phyloP scores from a whole-genome alignment of 2,888 invertebrate species.

The Junonia oenone region DNA sequence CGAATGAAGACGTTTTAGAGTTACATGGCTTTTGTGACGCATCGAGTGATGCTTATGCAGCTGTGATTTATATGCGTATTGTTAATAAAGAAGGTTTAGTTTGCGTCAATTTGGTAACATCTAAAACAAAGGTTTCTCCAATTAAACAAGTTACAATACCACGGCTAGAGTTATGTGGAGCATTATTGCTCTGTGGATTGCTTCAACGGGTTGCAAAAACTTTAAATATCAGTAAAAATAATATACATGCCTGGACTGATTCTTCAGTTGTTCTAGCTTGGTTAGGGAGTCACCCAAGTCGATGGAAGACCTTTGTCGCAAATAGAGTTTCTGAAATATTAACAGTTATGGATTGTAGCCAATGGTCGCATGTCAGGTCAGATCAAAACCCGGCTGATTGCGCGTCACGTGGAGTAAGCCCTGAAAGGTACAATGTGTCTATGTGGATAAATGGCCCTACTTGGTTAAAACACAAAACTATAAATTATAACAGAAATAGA shows the following conservation, averaged over 20 bases:
- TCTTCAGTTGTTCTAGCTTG: conserved; percentile 25
- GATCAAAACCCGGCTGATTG: neutral
- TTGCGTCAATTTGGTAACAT: too few species aligned
- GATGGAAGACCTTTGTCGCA: too few species aligned
- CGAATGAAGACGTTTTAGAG: too few species aligned
- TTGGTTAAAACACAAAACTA: too few species aligned
- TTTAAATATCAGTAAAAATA: conserved; percentile 2
- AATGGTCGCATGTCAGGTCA: neutral
- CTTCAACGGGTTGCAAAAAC: conserved; percentile 7
- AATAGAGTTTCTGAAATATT: conserved; percentile 22
- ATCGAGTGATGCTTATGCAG: conserved; percentile 27
- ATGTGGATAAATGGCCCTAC: too few species aligned
- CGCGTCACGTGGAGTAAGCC: too few species aligned
- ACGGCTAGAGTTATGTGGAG: conserved; percentile 26
- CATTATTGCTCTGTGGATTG: conserved; percentile 18
- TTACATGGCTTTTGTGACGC: conserved; percentile 33
- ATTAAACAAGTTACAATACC: too few species aligned
- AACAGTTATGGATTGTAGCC: conserved; percentile 1
- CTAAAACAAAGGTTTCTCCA: too few species aligned
- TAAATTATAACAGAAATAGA: too few species aligned
- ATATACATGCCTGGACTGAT: conserved; percentile 30
- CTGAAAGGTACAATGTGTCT: too few species aligned
- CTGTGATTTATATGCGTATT: conserved; percentile 26
- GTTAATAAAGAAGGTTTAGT: too few species aligned
- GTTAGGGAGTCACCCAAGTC: conserved; percentile 21